Conservation (phyloP, 2,113 vertebrate genomes). For the Rafetus swinhoei region DNA sequence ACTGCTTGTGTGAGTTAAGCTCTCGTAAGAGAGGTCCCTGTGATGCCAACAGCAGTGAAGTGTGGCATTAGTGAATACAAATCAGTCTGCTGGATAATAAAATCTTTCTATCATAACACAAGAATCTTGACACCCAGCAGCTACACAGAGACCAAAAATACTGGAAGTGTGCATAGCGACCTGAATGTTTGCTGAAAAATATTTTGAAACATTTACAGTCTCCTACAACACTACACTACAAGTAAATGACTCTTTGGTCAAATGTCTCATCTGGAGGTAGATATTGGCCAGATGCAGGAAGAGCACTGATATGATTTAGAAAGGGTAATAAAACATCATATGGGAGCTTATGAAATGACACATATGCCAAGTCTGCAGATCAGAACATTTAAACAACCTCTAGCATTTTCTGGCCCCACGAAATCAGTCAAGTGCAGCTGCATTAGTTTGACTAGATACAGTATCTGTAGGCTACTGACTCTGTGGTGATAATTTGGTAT, state of each 20-base stretch:
- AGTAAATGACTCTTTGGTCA: not conserved
- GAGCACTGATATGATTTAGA: not conserved
- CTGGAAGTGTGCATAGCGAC: not conserved
- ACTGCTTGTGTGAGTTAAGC: accelerated
- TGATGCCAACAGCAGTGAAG: not conserved
- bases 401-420: not conserved
- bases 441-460: not conserved
- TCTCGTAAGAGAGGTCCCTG: not conserved
- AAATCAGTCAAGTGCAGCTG: accelerated
- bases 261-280: not conserved
- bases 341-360: not conserved
- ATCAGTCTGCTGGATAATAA: accelerated
- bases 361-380: not conserved
- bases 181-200: not conserved
- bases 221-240: not conserved
- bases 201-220: not conserved
- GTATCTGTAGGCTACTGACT: accelerated
- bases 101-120: not conserved
- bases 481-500: not conserved
- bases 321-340: not conserved
- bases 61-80: not conserved
- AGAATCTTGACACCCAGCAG: not conserved
- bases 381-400: not conserved
- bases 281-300: not conserved
- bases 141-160: not conserved